Base-by-base conservation (phyloP, 2,113 vertebrate genomes). In the Tachysurus vachellii region DNA sequence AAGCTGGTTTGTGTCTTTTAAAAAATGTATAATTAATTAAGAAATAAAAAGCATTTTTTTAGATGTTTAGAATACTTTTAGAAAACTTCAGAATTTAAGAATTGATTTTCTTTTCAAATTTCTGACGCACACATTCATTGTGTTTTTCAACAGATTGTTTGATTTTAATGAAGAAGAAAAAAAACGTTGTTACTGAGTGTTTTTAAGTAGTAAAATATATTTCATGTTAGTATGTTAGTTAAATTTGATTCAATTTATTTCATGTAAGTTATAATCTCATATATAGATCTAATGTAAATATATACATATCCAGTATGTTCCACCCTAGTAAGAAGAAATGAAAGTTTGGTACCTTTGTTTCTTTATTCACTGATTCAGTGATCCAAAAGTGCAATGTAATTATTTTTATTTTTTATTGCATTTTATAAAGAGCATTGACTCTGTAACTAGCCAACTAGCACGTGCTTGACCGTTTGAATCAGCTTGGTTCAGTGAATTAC, bases 401-500 rank as follows among this genome's bases (percentile, higher is more conserved):
- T 71, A 16, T 19, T 26, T 50, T 50, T 14, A 62, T 62, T 50
- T 76, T 50, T n/a, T 26, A 76, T 26, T 53, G 5, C 12, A 7
- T 50, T 50, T 75, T 76, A 50, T 8, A 79, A 79, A 85, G 44
- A 5, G 8, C 44, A 26, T 4, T 36, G 47, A 85, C 47, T 80
- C 68, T 56, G 42, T 86, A 62, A 53, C 73, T n/a, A 53, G 53
- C 36, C 61, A 8, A 44, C 28, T n/a, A 80, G n/a, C 54, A 26
- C 61, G 42, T 68, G 23, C 19, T 8, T 80, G 26, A 44, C 50
- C 19, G 12, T 86, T 42, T 80, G 10, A 86, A 42, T 54, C 47
- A 53, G 75, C n/a, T 66, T 76, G 56, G 83, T 76, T 85, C 70
- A 62, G 70, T 57, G 56, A 61, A 47, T 77, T 85, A 42, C 75